Conservation (phyloP, 1,140 invertebrate species). For the Myzus persicae region DNA sequence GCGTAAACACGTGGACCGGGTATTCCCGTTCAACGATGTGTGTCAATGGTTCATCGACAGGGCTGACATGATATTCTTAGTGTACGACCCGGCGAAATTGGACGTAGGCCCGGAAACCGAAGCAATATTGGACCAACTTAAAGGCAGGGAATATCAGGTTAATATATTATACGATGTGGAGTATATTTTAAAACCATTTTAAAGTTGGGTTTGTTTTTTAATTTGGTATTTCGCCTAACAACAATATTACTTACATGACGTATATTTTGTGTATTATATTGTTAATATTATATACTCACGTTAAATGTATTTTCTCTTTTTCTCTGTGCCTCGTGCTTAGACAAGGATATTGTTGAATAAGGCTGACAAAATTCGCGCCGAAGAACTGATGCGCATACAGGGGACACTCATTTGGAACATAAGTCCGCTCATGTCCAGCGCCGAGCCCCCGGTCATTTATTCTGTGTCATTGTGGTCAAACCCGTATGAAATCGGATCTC, state of each 20-base stretch:
- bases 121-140: conserved; percentile 90
- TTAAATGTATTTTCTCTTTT: not conserved
- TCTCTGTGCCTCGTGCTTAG: conserved; percentile 65
- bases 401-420: conserved; percentile 95
- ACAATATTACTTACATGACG: too few relatives aligned
- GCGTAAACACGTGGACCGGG: conserved; percentile 87
- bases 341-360: conserved; percentile 93
- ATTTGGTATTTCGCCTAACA: not conserved
- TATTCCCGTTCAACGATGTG: conserved; percentile 94
- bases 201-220: not conserved
- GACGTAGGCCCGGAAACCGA: conserved; percentile 94
- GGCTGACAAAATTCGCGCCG: conserved; percentile 90
- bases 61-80: conserved; percentile 92
- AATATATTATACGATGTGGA: not conserved
- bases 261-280: not conserved
- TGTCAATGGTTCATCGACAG: conserved; percentile 97
- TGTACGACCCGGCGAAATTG: conserved; percentile 94
- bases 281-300: not conserved
- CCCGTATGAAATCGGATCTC: conserved; percentile 82
- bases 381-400: conserved; percentile 91
- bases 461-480: conserved; percentile 89
- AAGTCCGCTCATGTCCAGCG: conserved; percentile 90
- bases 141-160: conserved; percentile 89
- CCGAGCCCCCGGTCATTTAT: conserved; percentile 94
- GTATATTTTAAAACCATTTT: too few relatives aligned